Conservation (phyloP, 2,888 invertebrate species). For the Phengaris alcon region DNA sequence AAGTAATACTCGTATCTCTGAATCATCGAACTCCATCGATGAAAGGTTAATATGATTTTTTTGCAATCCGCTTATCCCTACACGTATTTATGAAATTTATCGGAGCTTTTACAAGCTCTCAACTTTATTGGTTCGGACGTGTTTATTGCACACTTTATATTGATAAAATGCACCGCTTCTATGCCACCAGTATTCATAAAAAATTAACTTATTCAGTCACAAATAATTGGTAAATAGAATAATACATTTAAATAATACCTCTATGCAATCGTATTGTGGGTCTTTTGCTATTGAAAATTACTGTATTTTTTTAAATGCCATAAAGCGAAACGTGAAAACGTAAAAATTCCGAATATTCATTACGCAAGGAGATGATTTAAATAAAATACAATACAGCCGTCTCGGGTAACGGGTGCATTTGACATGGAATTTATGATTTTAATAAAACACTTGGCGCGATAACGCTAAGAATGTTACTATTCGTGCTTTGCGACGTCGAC, state of each 20-base stretch:
- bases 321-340: conserved; percentile 8
- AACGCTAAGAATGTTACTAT: conserved; percentile 61
- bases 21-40: conserved; percentile 5
- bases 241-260: background rate
- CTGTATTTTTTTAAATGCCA: background rate
- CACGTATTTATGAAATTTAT: conserved; percentile 17
- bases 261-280: too few species aligned
- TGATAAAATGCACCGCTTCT: conserved; percentile 13
- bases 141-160: conserved; percentile 20
- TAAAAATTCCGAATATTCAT: conserved; percentile 31
- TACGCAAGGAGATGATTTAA: conserved; percentile 54
- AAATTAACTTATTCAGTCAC: background rate
- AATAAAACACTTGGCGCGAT: conserved; percentile 69
- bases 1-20: background rate
- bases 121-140: conserved; percentile 10
- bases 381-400: conserved; percentile 66
- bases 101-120: conserved; percentile 16
- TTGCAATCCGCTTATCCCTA: conserved; percentile 20
- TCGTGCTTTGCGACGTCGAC: conserved; percentile 42
- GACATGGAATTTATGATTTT: conserved; percentile 77
- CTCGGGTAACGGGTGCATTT: conserved; percentile 70
- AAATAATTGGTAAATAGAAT: background rate
- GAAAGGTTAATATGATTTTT: conserved; percentile 18
- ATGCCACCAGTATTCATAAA: background rate
- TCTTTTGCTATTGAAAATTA: background rate